A percentile compares a stretch with the other conserved stretches of the same genome.
Conservation (phyloP, 2,888 invertebrate genomes). For the Aporophyla lueneburgensis region DNA sequence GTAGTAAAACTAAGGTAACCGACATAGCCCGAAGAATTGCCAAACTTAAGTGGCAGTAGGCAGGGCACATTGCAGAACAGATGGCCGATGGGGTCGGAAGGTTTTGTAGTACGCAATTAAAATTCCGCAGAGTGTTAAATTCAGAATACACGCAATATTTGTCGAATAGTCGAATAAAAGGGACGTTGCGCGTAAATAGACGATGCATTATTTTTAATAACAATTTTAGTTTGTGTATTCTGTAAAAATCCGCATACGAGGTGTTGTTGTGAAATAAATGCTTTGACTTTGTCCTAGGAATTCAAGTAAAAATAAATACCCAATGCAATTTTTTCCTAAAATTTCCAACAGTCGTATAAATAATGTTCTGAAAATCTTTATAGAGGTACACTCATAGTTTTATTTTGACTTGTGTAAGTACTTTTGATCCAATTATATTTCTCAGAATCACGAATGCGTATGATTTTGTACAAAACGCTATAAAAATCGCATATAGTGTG, state of each 20-base stretch:
- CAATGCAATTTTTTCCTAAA: background rate
- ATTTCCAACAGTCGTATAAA: background rate
- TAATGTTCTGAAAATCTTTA: background rate
- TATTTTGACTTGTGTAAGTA: background rate
- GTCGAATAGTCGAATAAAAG: background rate
- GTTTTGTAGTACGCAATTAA: background rate
- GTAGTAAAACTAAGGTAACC: too few species aligned
- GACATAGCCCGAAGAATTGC: too few species aligned
- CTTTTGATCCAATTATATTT: background rate
- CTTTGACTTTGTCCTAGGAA: too few species aligned
- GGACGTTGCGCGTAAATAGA: background rate
- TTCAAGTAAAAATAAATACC: background rate
- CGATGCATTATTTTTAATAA: background rate
- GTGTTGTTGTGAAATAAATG: too few species aligned
- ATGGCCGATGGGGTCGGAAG: too few species aligned
- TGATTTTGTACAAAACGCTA: background rate
- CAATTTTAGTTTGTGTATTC: constrained; percentile 44
- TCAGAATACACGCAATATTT: background rate
- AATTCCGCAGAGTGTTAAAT: background rate
- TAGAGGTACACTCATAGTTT: background rate
- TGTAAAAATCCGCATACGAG: background rate
- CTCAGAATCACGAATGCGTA: too few species aligned
- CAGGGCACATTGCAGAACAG: too few species aligned
- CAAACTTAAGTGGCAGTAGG: too few species aligned
- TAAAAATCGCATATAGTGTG: background rate